A percentile compares a stretch with the other conserved stretches of the same genome.
phyloP scores from a whole-genome alignment of 1,140 invertebrate genomes.

The Gyrodactylus salaris region DNA sequence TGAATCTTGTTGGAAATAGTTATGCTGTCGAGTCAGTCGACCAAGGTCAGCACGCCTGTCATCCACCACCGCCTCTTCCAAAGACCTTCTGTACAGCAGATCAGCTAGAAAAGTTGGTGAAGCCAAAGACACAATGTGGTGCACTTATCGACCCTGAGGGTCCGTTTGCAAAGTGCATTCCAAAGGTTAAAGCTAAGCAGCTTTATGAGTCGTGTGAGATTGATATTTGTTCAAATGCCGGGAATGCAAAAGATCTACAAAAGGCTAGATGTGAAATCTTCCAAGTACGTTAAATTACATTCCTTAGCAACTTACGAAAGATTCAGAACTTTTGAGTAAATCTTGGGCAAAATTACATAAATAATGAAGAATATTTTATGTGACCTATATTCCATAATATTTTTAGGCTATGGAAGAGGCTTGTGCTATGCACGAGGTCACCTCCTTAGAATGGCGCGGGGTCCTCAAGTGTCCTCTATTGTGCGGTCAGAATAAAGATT shows the following conservation, averaged over 20 bases:
- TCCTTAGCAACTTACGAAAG: too few relatives aligned
- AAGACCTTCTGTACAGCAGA: not conserved
- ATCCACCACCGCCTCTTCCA: not conserved
- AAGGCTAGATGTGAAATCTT: not conserved
- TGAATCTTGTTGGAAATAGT: not conserved
- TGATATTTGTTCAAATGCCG: not conserved
- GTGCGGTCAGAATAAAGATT: conserved; percentile 2
- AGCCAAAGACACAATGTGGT: not conserved
- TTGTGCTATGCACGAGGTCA: not conserved
- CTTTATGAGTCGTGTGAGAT: not conserved
- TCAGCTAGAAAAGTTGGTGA: not conserved
- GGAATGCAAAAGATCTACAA: not conserved
- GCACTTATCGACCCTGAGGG: not conserved
- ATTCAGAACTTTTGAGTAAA: too few relatives aligned
- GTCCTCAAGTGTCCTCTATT: not conserved
- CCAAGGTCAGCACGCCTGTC: not conserved
- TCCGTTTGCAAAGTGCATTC: not conserved
- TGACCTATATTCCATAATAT: not conserved
- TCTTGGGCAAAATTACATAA: too few relatives aligned
- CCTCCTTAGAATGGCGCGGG: not conserved
- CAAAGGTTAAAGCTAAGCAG: not conserved
- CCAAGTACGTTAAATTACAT: too few relatives aligned
- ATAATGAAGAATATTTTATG: too few relatives aligned
- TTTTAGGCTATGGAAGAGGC: not conserved
- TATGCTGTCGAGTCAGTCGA: not conserved